phyloP scores from a whole-genome alignment of 92 coral and sea anemone genomes.

The Galaxea fascicularis region DNA sequence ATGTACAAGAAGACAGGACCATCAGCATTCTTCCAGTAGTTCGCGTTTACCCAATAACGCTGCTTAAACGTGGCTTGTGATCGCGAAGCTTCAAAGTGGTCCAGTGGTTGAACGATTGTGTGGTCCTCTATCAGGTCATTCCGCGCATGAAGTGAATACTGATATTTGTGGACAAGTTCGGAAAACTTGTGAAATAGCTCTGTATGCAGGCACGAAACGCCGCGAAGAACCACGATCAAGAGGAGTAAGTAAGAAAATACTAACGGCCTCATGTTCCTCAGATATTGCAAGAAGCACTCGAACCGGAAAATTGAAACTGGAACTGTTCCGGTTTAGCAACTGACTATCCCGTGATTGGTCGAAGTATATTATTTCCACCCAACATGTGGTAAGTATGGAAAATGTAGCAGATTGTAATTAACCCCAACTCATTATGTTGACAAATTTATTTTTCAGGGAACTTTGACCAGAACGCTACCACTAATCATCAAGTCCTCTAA shows the following conservation, averaged over 20 bases:
- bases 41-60: constrained; percentile 72
- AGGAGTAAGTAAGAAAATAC: background rate
- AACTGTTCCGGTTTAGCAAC: too few species aligned
- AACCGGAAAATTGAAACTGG: too few species aligned
- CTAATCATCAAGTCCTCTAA: too few species aligned
- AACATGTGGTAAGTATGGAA: too few species aligned
- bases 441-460: too few species aligned
- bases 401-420: too few species aligned
- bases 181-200: constrained; percentile 33
- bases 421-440: too few species aligned
- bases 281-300: too few species aligned
- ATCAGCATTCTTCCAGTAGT: constrained; percentile 65
- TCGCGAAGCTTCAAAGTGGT: constrained; percentile 69
- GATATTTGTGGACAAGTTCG: background rate
- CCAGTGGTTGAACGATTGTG: constrained; percentile 62
- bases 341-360: too few species aligned
- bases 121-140: constrained; percentile 39
- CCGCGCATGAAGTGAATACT: background rate
- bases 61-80: constrained; percentile 52
- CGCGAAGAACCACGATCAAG: background rate
- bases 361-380: too few species aligned
- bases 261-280: background rate
- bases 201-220: constrained; percentile 29
- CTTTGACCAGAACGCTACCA: too few species aligned
- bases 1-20: constrained; percentile 81